phyloP scores from a whole-genome alignment of 2,888 invertebrate species.

The Ectemnius lituratus region DNA sequence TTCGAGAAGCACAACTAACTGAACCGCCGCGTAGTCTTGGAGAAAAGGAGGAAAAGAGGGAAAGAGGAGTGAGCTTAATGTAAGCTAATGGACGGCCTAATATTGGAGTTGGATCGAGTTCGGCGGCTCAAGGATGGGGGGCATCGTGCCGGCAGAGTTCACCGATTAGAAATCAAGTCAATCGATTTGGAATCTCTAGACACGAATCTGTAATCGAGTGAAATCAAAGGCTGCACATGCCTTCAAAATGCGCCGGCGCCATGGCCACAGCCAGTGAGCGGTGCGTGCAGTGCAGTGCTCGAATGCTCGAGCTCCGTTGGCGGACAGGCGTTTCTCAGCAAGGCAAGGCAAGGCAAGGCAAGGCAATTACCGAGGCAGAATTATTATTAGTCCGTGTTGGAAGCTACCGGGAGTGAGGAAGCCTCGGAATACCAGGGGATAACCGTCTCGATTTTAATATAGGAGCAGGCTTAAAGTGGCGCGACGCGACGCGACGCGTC shows the following conservation, averaged over 20 bases:
- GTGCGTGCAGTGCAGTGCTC: too few relatives aligned
- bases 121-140: slow-evolving; percentile 41
- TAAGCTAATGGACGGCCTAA: slow-evolving; percentile 43
- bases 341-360: neutral
- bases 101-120: slow-evolving; percentile 61
- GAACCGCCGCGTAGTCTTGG: too few relatives aligned
- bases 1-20: neutral
- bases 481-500: neutral
- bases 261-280: too few relatives aligned
- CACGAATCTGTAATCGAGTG: too few relatives aligned
- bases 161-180: slow-evolving; percentile 47
- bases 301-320: neutral
- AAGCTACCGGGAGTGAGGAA: slow-evolving; percentile 14
- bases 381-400: slow-evolving; percentile 24
- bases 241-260: too few relatives aligned
- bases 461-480: slow-evolving; percentile 27
- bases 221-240: too few relatives aligned
- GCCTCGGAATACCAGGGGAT: slow-evolving; percentile 47
- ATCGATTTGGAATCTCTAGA: too few relatives aligned
- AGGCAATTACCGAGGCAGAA: neutral
- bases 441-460: slow-evolving; percentile 45
- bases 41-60: neutral
- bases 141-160: slow-evolving; percentile 54
- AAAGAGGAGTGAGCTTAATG: slow-evolving; percentile 24
- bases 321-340: neutral